phyloP scores from a whole-genome alignment of 2,888 invertebrate genomes.

The Trachelus iudaicus region DNA sequence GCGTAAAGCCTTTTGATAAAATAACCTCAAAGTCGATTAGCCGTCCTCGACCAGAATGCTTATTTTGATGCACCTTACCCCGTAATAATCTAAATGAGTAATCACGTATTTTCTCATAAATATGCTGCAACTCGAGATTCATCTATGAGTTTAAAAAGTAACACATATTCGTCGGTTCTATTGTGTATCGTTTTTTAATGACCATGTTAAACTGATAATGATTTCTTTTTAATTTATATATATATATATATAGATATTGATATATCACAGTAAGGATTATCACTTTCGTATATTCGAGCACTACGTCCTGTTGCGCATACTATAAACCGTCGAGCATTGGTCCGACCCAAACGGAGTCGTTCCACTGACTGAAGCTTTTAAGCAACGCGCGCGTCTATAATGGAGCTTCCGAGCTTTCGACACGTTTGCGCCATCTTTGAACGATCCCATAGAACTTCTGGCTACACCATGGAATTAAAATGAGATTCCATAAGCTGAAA shows the following conservation, averaged over 20 bases:
- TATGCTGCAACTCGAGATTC: background rate
- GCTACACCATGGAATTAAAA: background rate
- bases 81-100: background rate
- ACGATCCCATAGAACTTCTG: constrained; percentile 7
- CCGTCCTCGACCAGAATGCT: background rate
- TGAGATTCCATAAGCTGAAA: background rate
- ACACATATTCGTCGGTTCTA: background rate
- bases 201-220: background rate
- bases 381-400: background rate
- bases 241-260: background rate
- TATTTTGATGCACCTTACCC: background rate
- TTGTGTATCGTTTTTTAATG: background rate
- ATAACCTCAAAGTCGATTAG: background rate
- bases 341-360: constrained; percentile 59
- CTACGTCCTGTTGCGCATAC: constrained; percentile 35
- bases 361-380: constrained; percentile 54
- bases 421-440: constrained; percentile 58
- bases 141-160: background rate
- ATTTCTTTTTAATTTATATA: background rate
- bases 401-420: constrained; percentile 30
- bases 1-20: background rate
- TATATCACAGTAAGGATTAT: constrained; percentile 19
- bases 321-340: constrained; percentile 25
- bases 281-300: constrained; percentile 14
- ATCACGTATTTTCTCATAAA: background rate